Evolutionary conservation across 2,113 vertebrate species (phyloP).

Genomic region (Dolichallabes microphthalmus): DNA sequence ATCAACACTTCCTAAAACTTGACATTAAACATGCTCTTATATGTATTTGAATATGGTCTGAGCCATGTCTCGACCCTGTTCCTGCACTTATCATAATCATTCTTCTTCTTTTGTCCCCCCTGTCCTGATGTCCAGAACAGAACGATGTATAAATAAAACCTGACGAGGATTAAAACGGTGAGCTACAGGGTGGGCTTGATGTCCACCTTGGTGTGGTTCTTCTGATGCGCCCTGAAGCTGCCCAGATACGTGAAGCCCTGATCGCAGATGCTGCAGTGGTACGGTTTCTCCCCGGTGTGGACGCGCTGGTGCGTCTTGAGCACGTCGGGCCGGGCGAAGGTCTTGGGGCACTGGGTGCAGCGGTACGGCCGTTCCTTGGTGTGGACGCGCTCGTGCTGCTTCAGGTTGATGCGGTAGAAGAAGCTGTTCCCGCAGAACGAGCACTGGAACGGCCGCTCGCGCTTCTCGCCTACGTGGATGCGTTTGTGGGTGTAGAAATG

Average conservation of each 20-base stretch:
- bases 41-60: too few relatives aligned
- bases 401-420: conserved; percentile 17
- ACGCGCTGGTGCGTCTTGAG: conserved; percentile 26
- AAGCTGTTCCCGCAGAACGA: conserved; percentile 29
- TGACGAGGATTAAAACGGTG: background rate
- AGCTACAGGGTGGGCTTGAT: background rate
- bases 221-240: conserved; percentile 29
- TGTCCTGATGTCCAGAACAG: too few relatives aligned
- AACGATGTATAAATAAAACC: too few relatives aligned
- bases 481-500: conserved; percentile 29
- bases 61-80: too few relatives aligned
- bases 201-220: conserved; percentile 30
- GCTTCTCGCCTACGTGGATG: background rate
- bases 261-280: conserved; percentile 32
- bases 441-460: conserved; percentile 38
- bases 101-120: too few relatives aligned
- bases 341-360: conserved; percentile 18
- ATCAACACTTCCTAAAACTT: background rate
- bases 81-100: too few relatives aligned
- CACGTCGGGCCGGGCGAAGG: conserved; percentile 27
- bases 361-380: conserved; percentile 25
- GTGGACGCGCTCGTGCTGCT: conserved; percentile 23
- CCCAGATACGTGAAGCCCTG: conserved; percentile 36
- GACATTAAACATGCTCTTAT: background rate
- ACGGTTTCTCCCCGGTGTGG: conserved; percentile 35